These are phyloP conservation scores for Larimichthys crocea DNA, from an alignment of 2,113 vertebrate genomes.

Conservation along the genomic window DNA sequence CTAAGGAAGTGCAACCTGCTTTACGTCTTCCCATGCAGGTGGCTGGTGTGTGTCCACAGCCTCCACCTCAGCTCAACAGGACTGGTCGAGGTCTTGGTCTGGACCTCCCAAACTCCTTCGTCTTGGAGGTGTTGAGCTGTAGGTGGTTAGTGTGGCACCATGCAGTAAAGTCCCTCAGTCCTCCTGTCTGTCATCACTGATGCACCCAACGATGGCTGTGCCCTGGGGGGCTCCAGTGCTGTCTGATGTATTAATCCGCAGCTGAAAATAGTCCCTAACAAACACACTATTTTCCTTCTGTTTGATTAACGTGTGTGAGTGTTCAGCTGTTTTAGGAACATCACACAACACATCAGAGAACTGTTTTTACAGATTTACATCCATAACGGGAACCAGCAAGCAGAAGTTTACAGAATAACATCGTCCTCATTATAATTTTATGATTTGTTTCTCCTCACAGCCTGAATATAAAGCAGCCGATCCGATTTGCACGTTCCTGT, in stretches of 20 bases:
- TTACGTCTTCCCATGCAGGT: no score
- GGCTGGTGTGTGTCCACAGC: no score
- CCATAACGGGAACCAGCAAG: not conserved
- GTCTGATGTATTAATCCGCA: not conserved
- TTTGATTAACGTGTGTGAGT: not conserved
- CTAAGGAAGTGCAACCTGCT: no score
- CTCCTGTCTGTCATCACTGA: no score
- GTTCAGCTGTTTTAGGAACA: not conserved
- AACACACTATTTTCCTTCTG: not conserved
- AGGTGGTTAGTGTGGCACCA: no score
- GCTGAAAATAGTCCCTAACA: not conserved
- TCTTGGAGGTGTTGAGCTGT: no score
- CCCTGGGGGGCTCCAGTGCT: no score
- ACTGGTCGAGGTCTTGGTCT: no score
- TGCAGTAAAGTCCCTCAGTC: no score
- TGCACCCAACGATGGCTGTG: no score
- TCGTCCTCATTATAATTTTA: not conserved
- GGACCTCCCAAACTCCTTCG: no score
- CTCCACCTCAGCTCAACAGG: no score
- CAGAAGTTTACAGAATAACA: not conserved
- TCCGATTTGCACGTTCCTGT: constrained; percentile 94
- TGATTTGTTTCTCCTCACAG: constrained; percentile 68
- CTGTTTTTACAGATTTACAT: not conserved
- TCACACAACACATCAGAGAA: not conserved
- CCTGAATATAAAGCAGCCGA: constrained; percentile 92